phyloP scores from a whole-genome alignment of 2,797 vertebrate species.

The Pseudomugil gertrudae region DNA sequence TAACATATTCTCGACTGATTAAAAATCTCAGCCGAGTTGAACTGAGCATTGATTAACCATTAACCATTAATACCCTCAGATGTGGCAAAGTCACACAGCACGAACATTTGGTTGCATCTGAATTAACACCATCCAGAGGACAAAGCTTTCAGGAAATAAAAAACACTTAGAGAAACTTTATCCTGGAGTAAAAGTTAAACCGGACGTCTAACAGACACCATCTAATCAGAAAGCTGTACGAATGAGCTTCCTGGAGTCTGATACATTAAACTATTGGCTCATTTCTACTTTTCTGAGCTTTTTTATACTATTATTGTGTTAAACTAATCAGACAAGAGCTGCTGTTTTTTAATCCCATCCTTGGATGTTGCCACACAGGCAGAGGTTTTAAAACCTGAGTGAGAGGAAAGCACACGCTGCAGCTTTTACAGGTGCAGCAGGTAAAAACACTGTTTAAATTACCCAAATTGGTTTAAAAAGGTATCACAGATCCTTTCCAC shows the following conservation, averaged over 20 bases:
- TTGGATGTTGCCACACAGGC: conserved; percentile 33
- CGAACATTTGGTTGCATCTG: neutral
- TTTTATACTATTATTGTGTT: too few relatives aligned
- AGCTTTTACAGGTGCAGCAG: conserved; percentile 36
- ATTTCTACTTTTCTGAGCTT: too few relatives aligned
- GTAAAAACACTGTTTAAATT: neutral
- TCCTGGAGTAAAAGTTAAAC: neutral
- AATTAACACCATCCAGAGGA: neutral
- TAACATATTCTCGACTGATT: conserved; percentile 1
- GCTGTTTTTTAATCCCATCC: too few relatives aligned
- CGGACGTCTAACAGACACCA: neutral
- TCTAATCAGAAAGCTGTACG: neutral
- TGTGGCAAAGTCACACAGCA: neutral
- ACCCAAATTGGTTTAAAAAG: neutral
- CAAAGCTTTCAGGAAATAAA: neutral
- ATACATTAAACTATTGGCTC: neutral
- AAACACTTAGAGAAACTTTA: neutral
- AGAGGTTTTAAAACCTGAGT: conserved; percentile 25
- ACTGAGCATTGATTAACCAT: conserved; percentile 6
- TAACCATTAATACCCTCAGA: conserved; percentile 3
- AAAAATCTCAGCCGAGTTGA: neutral
- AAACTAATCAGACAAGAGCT: too few relatives aligned
- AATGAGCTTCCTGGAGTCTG: conserved; percentile 1
- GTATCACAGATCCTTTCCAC: conserved; percentile 4
- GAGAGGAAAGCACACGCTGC: neutral